phyloP scores from a whole-genome alignment of 2,113 vertebrate species.

The Dicerorhinus sumatrensis region DNA sequence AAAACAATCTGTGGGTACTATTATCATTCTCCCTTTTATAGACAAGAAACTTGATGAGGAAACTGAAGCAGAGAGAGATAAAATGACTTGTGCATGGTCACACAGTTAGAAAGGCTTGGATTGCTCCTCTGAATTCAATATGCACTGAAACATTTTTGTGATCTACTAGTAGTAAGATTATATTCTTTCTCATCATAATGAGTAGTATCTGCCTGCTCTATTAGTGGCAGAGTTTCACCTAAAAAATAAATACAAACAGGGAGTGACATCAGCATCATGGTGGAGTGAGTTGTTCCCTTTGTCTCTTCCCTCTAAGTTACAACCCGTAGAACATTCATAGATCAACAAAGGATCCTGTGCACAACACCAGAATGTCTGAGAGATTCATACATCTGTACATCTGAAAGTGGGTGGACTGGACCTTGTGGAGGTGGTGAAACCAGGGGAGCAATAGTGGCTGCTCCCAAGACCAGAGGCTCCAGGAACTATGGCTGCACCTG shows the following conservation, averaged over 20 bases:
- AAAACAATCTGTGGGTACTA: neutral
- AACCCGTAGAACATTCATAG: too few relatives aligned
- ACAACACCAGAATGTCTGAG: too few relatives aligned
- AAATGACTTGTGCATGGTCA: neutral
- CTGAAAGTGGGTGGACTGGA: too few relatives aligned
- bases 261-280: too few relatives aligned
- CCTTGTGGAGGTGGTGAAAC: too few relatives aligned
- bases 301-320: too few relatives aligned
- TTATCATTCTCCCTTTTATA: conserved; percentile 8
- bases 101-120: neutral
- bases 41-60: neutral
- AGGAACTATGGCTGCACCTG: too few relatives aligned
- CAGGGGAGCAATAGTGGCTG: too few relatives aligned
- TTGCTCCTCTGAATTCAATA: neutral
- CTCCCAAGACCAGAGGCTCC: too few relatives aligned
- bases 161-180: conserved; percentile 13
- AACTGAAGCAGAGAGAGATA: neutral
- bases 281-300: too few relatives aligned
- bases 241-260: neutral
- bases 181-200: neutral
- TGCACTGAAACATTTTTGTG: neutral
- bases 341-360: too few relatives aligned
- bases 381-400: too few relatives aligned
- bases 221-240: neutral
- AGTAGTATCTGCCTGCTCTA: neutral